Conservation (phyloP, 2,888 invertebrate species). For the Meandrusa payeni region DNA sequence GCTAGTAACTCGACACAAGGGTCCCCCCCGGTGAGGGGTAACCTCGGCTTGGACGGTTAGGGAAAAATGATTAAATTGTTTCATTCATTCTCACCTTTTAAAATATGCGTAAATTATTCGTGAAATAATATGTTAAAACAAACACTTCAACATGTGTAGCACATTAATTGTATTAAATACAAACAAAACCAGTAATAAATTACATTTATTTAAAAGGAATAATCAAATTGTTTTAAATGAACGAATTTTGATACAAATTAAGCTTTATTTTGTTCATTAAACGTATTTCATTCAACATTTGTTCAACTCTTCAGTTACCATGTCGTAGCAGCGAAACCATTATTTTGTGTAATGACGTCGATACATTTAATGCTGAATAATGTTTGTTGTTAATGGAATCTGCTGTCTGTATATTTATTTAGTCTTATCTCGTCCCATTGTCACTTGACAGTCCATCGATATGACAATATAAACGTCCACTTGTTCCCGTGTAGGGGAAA, state of each 20-base stretch:
- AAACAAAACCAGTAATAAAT: slow-evolving; percentile 8
- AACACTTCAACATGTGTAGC: too few relatives aligned
- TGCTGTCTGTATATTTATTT: neutral
- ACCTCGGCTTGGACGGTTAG: too few relatives aligned
- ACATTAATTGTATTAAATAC: neutral
- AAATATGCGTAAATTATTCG: too few relatives aligned
- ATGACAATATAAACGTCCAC: neutral
- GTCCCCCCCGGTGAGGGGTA: too few relatives aligned
- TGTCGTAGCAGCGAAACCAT: slow-evolving; percentile 1
- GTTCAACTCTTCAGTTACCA: slow-evolving; percentile 6
- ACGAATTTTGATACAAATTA: slow-evolving; percentile 11
- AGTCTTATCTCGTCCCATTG: slow-evolving; percentile 1
- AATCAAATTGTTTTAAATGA: too few relatives aligned
- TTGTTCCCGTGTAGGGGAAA: neutral
- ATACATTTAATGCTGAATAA: slow-evolving; percentile 12
- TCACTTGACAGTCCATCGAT: neutral
- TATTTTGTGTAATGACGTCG: slow-evolving; percentile 13
- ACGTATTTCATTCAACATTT: slow-evolving; percentile 6
- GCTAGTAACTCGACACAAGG: too few relatives aligned
- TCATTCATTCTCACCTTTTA: too few relatives aligned
- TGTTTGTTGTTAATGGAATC: slow-evolving; percentile 5
- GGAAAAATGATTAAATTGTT: too few relatives aligned
- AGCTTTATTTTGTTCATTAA: slow-evolving; percentile 4
- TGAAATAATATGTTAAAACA: too few relatives aligned
- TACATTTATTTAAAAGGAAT: neutral